Evolutionary conservation across 2,888 invertebrate genomes (phyloP).

Genomic region (Cremastinae sp.): DNA sequence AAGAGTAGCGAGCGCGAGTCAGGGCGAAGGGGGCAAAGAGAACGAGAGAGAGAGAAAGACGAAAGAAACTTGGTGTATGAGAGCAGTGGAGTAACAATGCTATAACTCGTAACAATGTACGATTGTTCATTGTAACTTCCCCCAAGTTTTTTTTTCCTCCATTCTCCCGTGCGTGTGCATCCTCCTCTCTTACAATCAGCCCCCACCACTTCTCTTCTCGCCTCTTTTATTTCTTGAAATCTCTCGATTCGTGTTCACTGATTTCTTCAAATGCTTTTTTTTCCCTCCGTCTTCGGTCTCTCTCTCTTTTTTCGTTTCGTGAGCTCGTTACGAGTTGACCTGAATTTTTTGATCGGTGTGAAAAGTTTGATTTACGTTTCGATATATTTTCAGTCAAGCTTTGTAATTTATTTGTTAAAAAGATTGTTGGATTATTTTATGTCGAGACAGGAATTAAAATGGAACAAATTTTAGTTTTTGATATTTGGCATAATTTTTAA

Average conservation of each 20-base stretch:
- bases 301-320: conserved; percentile 18
- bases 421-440: too few species aligned
- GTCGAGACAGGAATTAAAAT: too few species aligned
- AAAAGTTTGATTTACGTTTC: too few species aligned
- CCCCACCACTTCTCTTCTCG: conserved; percentile 29
- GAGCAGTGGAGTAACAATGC: conserved; percentile 78
- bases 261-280: conserved; percentile 47
- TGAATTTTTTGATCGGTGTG: conserved; percentile 11
- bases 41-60: conserved; percentile 26
- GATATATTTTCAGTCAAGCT: too few species aligned
- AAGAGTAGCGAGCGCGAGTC: background rate
- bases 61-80: conserved; percentile 23
- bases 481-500: too few species aligned
- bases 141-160: background rate
- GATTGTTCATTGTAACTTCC: conserved; percentile 78
- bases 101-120: conserved; percentile 80
- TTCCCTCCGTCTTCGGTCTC: background rate
- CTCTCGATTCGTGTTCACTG: conserved; percentile 49
- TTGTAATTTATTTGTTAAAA: too few species aligned
- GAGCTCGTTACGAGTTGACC: conserved; percentile 7
- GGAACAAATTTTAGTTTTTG: too few species aligned
- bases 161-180: conserved; percentile 69
- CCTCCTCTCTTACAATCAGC: conserved; percentile 57
- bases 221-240: background rate
- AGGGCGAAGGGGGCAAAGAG: background rate